Conservation (phyloP, 2,113 vertebrate genomes). For the Zeus faber region DNA sequence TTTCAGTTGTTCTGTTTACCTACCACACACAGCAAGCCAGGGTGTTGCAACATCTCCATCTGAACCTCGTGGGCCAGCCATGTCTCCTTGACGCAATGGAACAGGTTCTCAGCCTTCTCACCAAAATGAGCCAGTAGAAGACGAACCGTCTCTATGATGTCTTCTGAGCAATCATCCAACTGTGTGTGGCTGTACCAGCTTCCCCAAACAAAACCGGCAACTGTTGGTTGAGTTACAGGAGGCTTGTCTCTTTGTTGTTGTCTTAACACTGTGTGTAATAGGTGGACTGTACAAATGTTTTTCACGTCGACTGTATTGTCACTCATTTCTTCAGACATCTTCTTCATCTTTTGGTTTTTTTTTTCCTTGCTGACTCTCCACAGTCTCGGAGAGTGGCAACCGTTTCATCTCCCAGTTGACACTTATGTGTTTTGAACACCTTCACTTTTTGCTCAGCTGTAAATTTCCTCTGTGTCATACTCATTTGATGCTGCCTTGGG, state of each 20-base stretch:
- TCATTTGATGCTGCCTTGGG: slow-evolving; percentile 14
- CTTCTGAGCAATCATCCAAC: slow-evolving; percentile 1
- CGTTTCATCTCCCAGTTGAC: not conserved
- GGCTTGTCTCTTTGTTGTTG: slow-evolving; percentile 3
- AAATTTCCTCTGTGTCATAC: slow-evolving; percentile 34
- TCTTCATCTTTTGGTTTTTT: slow-evolving; percentile 4
- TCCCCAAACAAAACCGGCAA: slow-evolving; percentile 20
- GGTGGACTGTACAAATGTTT: slow-evolving; percentile 3
- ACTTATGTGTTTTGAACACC: slow-evolving; percentile 19
- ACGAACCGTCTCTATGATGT: slow-evolving; percentile 2
- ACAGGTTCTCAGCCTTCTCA: slow-evolving; percentile 1
- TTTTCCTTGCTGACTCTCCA: slow-evolving; percentile 3
- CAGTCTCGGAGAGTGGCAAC: not conserved
- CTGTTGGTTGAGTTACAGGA: slow-evolving; percentile 3
- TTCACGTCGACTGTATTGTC: not conserved
- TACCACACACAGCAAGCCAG: not conserved
- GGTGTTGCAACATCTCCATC: not conserved
- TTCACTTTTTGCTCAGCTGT: slow-evolving; percentile 28
- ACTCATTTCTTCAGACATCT: not conserved
- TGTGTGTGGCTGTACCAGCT: slow-evolving; percentile 11
- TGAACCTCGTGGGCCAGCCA: not conserved
- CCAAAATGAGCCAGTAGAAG: slow-evolving; percentile 3
- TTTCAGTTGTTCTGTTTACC: not conserved
- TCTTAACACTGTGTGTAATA: slow-evolving; percentile 3
- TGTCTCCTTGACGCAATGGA: not conserved